A percentile compares a stretch with the other conserved stretches of the same genome.
These are phyloP conservation scores for Moxostoma hubbsi DNA, from an alignment of 2,797 vertebrate species.

Conservation along the genomic window DNA sequence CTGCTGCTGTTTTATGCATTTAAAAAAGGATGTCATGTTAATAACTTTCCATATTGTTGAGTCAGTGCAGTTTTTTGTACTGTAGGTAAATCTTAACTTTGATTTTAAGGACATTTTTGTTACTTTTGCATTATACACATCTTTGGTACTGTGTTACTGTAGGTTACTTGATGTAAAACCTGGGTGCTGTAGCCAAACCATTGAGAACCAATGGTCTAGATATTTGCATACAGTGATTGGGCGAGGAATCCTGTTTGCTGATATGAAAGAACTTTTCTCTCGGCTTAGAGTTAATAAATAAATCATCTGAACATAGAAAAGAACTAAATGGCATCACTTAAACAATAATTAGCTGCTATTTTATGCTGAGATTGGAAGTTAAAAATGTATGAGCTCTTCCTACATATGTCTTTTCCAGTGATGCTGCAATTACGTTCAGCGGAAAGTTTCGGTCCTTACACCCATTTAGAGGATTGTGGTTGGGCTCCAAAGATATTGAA, in stretches of 20 bases:
- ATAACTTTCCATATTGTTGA: too few relatives aligned
- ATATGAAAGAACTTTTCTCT: slow-evolving; percentile 47
- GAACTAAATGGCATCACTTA: slow-evolving; percentile 77
- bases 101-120: too few relatives aligned
- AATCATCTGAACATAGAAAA: slow-evolving; percentile 65
- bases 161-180: too few relatives aligned
- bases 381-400: slow-evolving; percentile 80
- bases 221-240: slow-evolving; percentile 20
- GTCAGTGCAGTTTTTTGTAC: too few relatives aligned
- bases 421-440: slow-evolving; percentile 52
- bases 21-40: too few relatives aligned
- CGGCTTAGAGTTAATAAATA: slow-evolving; percentile 74
- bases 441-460: slow-evolving; percentile 36
- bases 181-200: too few relatives aligned
- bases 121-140: too few relatives aligned
- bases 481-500: slow-evolving; percentile 30
- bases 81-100: too few relatives aligned
- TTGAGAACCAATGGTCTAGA: neutral
- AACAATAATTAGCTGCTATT: slow-evolving; percentile 78
- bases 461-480: slow-evolving; percentile 32
- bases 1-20: too few relatives aligned
- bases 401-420: slow-evolving; percentile 35
- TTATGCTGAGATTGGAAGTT: slow-evolving; percentile 77
- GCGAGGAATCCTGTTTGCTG: slow-evolving; percentile 38
- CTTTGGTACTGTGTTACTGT: too few relatives aligned